Percentiles rank a stretch among this genome's conserved stretches.
These are phyloP conservation scores for Rhinatrema bivittatum DNA, from an alignment of 2,797 vertebrate genomes.

Conservation along the genomic window DNA sequence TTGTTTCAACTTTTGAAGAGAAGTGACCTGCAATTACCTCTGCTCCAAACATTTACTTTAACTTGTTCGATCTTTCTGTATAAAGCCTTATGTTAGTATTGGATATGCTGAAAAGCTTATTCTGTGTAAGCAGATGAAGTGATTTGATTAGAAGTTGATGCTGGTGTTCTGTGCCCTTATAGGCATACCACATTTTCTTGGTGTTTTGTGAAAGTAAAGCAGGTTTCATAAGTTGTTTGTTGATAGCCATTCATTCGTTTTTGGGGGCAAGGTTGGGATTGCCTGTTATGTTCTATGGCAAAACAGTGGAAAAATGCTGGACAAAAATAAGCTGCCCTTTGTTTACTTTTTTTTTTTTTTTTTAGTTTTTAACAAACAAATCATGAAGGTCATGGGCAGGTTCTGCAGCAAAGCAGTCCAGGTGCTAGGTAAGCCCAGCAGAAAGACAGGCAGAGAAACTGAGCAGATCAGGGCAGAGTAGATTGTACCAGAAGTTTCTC, in stretches of 20 bases:
- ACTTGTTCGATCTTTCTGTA: too few relatives aligned
- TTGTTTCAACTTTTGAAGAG: too few relatives aligned
- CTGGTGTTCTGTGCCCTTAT: slow-evolving; percentile 42
- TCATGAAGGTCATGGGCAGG: slow-evolving; percentile 89
- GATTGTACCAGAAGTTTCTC: slow-evolving; percentile 14
- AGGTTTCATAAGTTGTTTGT: slow-evolving; percentile 19
- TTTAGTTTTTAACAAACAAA: slow-evolving; percentile 31
- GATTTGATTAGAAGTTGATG: too few relatives aligned
- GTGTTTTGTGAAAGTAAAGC: not conserved
- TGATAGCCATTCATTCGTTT: slow-evolving; percentile 11
- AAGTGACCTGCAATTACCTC: too few relatives aligned
- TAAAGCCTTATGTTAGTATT: too few relatives aligned
- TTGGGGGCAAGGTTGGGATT: slow-evolving; percentile 5
- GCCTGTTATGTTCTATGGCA: not conserved
- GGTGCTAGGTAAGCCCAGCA: slow-evolving; percentile 40
- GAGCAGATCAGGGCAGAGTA: not conserved
- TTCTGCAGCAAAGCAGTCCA: slow-evolving; percentile 50
- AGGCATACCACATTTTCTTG: not conserved
- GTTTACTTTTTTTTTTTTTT: slow-evolving; percentile 25
- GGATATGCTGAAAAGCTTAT: too few relatives aligned
- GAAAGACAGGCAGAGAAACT: slow-evolving; percentile 10
- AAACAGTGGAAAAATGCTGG: not conserved
- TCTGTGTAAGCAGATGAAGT: too few relatives aligned
- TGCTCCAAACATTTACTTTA: too few relatives aligned
- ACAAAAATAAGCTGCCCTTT: slow-evolving; percentile 16